These are phyloP conservation scores for Eremophila alpestris DNA, from an alignment of 2,797 vertebrate species.

Conservation along the genomic window DNA sequence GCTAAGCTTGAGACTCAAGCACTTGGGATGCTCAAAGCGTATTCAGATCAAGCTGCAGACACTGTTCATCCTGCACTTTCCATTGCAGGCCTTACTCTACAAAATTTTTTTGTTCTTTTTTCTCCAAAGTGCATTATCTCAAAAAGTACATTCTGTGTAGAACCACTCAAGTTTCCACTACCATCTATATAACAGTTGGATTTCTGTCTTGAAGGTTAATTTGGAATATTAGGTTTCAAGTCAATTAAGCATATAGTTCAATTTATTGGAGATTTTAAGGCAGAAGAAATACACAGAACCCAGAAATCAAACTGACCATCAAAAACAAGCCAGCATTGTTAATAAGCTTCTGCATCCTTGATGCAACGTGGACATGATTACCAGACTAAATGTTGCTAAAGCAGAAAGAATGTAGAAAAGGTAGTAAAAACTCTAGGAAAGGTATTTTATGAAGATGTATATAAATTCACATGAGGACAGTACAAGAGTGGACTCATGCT, in stretches of 20 bases:
- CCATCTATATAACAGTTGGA: neutral
- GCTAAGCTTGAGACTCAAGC: slow-evolving; percentile 20
- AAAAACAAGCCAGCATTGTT: neutral
- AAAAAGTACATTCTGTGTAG: neutral
- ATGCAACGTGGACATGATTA: neutral
- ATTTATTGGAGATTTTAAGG: neutral
- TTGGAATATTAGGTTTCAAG: neutral
- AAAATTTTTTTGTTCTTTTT: neutral
- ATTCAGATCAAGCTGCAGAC: neutral
- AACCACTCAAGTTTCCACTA: neutral
- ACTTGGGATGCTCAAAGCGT: neutral
- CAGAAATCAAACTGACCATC: neutral
- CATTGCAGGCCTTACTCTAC: neutral
- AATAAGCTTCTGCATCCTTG: neutral
- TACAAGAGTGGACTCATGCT: neutral
- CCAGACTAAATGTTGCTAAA: neutral
- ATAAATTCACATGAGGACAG: neutral
- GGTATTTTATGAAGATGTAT: neutral
- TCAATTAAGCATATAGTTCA: neutral
- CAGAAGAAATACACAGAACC: neutral
- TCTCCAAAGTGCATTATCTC: neutral
- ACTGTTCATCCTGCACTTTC: neutral
- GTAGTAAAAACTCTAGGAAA: neutral
- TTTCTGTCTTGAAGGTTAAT: neutral
- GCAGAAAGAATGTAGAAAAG: neutral